Percentiles rank a stretch among this genome's conserved stretches.
phyloP scores from a whole-genome alignment of 2,888 invertebrate genomes.

The Ernsta delagoae region DNA sequence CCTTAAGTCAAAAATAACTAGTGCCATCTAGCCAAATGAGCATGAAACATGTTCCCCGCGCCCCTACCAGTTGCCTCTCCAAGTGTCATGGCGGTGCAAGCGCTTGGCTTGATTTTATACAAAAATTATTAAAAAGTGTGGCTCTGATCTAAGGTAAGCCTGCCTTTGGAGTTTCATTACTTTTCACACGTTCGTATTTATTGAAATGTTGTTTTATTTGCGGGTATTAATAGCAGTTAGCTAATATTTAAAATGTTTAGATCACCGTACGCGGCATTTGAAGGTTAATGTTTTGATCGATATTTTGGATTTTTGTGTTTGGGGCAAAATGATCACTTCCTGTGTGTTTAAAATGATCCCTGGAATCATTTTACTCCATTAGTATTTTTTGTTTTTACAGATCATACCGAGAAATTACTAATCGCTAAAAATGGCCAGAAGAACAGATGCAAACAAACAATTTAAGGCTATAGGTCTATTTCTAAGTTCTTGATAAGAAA shows the following conservation, averaged over 20 bases:
- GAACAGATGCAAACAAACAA: background rate
- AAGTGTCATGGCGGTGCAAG: conserved; percentile 1
- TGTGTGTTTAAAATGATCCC: conserved; percentile 14
- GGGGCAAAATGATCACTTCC: conserved; percentile 11
- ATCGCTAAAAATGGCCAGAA: background rate
- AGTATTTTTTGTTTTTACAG: background rate
- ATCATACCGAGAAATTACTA: background rate
- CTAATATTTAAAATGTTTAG: conserved; percentile 8
- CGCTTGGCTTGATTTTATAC: background rate
- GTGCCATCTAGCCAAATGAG: background rate
- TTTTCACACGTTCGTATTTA: background rate
- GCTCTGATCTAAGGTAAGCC: background rate
- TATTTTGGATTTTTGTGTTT: background rate
- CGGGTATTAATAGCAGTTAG: conserved; percentile 8
- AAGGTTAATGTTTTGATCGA: conserved; percentile 2
- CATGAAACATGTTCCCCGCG: conserved; percentile 1
- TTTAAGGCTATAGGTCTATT: background rate
- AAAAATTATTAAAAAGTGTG: background rate
- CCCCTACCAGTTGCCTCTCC: background rate
- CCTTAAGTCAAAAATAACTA: background rate
- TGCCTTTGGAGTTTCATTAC: background rate
- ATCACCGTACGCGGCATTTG: background rate
- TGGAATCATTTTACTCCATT: background rate
- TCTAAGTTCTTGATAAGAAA: too few species aligned
- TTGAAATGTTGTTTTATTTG: conserved; percentile 15